These are phyloP conservation scores for Macroglossus sobrinus DNA, from an alignment of 2,113 vertebrate genomes.

Conservation along the genomic window DNA sequence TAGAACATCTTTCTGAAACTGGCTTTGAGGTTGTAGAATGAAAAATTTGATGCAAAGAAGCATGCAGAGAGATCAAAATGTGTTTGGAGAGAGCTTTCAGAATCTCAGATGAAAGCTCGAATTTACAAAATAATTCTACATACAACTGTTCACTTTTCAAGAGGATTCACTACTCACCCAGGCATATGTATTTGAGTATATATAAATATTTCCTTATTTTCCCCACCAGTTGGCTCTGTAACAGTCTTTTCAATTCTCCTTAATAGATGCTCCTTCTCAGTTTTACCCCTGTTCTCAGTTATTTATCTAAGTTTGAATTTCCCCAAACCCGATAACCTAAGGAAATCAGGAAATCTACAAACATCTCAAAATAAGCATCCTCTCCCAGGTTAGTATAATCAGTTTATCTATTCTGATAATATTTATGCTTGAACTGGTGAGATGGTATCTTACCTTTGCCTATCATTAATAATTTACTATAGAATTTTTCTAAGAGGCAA, in stretches of 20 bases:
- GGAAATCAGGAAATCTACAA: not conserved
- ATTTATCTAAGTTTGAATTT: constrained; percentile 12
- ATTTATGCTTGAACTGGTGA: not conserved
- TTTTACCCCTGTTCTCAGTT: not conserved
- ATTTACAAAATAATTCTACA: not conserved
- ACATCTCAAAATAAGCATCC: not conserved
- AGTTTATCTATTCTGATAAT: not conserved
- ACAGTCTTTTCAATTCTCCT: not conserved
- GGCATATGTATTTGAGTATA: too few relatives aligned
- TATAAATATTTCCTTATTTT: not conserved
- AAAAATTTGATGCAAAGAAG: not conserved
- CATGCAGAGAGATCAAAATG: not conserved
- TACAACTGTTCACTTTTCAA: not conserved
- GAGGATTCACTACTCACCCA: not conserved
- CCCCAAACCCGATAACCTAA: not conserved
- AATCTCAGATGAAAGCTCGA: not conserved
- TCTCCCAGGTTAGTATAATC: not conserved
- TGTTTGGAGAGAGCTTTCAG: not conserved
- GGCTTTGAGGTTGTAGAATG: not conserved
- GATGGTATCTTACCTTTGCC: not conserved
- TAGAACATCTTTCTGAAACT: not conserved
- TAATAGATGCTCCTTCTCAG: not conserved
- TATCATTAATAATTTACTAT: not conserved
- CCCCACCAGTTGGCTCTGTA: not conserved
- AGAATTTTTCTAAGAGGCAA: not conserved